Percentiles rank a stretch among this genome's conserved stretches.
These are phyloP conservation scores for Phoxinus phoxinus DNA, from an alignment of 2,113 vertebrate species.

Conservation along the genomic window DNA sequence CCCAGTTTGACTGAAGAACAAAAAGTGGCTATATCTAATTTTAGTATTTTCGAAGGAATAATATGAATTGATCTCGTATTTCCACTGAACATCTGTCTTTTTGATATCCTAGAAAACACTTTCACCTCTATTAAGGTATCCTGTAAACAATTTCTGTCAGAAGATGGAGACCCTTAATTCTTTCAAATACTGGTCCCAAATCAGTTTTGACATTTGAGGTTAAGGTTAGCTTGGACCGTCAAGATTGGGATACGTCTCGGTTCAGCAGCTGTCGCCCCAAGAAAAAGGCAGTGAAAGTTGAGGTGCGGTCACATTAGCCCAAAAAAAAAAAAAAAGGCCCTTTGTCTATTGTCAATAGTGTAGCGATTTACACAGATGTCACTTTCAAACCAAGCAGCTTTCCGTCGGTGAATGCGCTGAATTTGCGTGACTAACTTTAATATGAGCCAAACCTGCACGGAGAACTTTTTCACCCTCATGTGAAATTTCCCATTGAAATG, in stretches of 20 bases:
- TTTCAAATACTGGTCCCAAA: constrained; percentile 8
- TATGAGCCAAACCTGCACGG: too few species aligned
- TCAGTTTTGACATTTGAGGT: constrained; percentile 9
- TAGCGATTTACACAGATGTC: neutral
- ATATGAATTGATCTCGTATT: neutral
- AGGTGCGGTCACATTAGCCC: neutral
- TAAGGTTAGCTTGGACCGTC: constrained; percentile 12
- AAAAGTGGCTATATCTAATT: neutral
- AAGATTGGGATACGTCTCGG: constrained; percentile 8
- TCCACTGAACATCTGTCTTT: constrained; percentile 31
- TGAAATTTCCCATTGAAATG: too few species aligned
- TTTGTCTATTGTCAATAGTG: neutral
- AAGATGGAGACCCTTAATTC: neutral
- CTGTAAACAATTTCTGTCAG: constrained; percentile 24
- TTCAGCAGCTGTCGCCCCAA: constrained; percentile 73
- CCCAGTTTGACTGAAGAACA: constrained; percentile 22
- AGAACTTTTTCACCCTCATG: too few species aligned
- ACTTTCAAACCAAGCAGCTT: neutral
- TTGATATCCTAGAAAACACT: constrained; percentile 38
- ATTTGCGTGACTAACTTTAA: too few species aligned
- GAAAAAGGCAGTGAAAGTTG: constrained; percentile 71
- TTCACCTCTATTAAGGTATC: constrained; percentile 19
- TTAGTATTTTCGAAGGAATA: constrained; percentile 9
- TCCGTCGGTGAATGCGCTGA: too few species aligned
- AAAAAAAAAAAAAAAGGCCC: neutral